These are phyloP conservation scores for Invenusta paracnida DNA, from an alignment of 2,888 invertebrate genomes.

Conservation along the genomic window DNA sequence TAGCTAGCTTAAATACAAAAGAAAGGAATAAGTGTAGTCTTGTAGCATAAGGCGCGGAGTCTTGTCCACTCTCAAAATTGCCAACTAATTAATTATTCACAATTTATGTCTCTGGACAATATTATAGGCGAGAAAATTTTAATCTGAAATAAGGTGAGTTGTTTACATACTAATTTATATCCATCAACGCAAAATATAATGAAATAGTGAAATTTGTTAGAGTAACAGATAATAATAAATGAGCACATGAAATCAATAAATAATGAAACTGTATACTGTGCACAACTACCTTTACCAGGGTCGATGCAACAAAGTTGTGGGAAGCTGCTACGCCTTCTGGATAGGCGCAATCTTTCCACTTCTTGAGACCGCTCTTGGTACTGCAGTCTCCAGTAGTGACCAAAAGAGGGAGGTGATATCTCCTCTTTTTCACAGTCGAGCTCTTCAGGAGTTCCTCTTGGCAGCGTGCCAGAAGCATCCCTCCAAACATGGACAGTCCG, in stretches of 20 bases:
- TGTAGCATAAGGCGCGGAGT: too few relatives aligned
- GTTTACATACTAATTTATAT: too few relatives aligned
- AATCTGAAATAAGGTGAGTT: too few relatives aligned
- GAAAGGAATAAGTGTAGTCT: too few relatives aligned
- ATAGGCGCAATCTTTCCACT: background rate
- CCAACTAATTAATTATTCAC: too few relatives aligned
- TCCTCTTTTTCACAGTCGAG: constrained; percentile 71
- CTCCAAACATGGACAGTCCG: background rate
- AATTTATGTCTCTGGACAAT: too few relatives aligned
- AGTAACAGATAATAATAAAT: background rate
- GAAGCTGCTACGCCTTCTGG: background rate
- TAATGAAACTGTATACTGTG: too few relatives aligned
- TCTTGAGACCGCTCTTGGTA: background rate
- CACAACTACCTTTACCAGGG: background rate
- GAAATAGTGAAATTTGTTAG: too few relatives aligned
- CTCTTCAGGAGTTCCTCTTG: constrained; percentile 88
- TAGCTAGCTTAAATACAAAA: too few relatives aligned
- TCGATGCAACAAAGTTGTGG: background rate
- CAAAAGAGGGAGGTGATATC: background rate
- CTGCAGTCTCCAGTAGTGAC: background rate
- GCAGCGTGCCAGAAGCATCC: constrained; percentile 76
- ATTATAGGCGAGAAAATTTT: too few relatives aligned
- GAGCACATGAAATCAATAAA: background rate
- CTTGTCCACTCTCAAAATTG: too few relatives aligned
- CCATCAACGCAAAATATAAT: too few relatives aligned